A percentile compares a stretch with the other conserved stretches of the same genome.
phyloP scores from a whole-genome alignment of 2,113 vertebrate species.

The Boulengeromyrus knoepffleri region DNA sequence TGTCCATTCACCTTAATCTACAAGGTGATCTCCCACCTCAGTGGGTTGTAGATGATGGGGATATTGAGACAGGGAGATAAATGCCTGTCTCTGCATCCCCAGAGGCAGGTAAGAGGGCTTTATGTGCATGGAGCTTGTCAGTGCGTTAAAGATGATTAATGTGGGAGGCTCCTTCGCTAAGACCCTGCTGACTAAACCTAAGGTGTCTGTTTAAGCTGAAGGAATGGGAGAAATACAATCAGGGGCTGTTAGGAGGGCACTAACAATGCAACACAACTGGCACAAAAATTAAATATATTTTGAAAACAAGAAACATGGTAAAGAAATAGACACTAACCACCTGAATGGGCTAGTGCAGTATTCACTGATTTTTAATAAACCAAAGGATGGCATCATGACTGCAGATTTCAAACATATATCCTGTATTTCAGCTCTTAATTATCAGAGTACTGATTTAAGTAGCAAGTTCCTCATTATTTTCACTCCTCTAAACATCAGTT shows the following conservation, averaged over 20 bases:
- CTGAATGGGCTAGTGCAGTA: background rate
- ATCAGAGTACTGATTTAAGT: background rate
- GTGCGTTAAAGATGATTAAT: conserved; percentile 3
- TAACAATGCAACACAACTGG: background rate
- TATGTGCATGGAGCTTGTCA: background rate
- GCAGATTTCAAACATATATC: background rate
- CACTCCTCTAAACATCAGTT: background rate
- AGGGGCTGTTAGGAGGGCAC: background rate
- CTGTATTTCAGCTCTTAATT: background rate
- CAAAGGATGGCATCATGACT: background rate
- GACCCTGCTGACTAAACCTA: background rate
- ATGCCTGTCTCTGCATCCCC: background rate
- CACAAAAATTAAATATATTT: background rate
- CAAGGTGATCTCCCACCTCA: conserved; percentile 4
- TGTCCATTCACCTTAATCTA: background rate
- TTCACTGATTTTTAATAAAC: background rate
- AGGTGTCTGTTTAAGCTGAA: background rate
- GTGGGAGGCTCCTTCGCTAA: background rate
- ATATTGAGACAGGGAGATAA: background rate
- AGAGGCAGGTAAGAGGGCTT: background rate
- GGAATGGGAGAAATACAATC: background rate
- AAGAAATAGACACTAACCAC: background rate
- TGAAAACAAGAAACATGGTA: background rate
- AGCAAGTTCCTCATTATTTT: background rate
- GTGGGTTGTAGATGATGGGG: background rate